Evolutionary conservation across 2,888 invertebrate genomes (phyloP).

Genomic region (Liopterus haemorrhoidalis): DNA sequence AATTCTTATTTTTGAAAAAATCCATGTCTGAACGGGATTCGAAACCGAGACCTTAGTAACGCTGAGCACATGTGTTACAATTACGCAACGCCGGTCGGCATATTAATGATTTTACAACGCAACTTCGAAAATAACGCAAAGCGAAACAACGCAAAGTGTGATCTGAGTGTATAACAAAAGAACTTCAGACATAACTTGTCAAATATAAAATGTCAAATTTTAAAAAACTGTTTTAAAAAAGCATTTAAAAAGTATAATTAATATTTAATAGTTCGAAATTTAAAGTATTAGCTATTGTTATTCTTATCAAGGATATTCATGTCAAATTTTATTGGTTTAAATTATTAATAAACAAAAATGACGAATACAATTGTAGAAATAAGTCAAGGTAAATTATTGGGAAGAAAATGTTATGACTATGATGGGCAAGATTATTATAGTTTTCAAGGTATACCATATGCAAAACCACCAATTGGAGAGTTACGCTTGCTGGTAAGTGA

Average conservation of each 20-base stretch:
- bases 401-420: slow-evolving; percentile 33
- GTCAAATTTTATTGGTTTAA: background rate
- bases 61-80: too few species aligned
- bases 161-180: too few species aligned
- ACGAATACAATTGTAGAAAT: slow-evolving; percentile 21
- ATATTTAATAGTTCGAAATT: background rate
- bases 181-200: too few species aligned
- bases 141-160: too few species aligned
- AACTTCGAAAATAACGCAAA: too few species aligned
- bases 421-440: slow-evolving; percentile 37
- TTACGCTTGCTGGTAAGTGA: slow-evolving; percentile 43
- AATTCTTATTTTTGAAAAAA: too few species aligned
- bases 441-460: slow-evolving; percentile 44
- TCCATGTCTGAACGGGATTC: too few species aligned
- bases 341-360: slow-evolving; percentile 10
- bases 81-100: too few species aligned
- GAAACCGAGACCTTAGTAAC: too few species aligned
- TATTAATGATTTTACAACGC: too few species aligned
- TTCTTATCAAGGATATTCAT: background rate
- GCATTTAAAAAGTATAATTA: background rate
- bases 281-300: background rate
- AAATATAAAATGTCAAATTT: too few species aligned
- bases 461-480: slow-evolving; percentile 41
- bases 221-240: too few species aligned
- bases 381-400: slow-evolving; percentile 37